Conservation (phyloP, 2,888 invertebrate species). For the Eilema depressum region DNA sequence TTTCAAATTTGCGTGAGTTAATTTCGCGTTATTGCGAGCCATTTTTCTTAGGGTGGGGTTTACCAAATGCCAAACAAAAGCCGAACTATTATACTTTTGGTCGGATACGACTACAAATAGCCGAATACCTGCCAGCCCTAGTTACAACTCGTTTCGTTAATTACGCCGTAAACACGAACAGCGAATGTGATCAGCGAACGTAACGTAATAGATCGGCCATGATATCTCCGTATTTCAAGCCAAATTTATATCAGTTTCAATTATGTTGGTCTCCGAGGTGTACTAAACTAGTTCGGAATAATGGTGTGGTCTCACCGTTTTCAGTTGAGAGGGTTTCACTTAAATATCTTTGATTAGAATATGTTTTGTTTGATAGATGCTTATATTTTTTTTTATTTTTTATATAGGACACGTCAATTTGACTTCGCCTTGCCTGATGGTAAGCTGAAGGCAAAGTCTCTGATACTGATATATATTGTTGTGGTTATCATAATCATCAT, state of each 20-base stretch:
- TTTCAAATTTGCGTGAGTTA: too few relatives aligned
- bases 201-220: slow-evolving; percentile 9
- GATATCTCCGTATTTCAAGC: not conserved
- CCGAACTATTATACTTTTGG: not conserved
- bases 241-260: not conserved
- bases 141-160: slow-evolving; percentile 32
- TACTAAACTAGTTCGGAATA: not conserved
- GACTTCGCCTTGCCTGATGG: too few relatives aligned
- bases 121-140: not conserved
- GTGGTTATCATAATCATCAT: too few relatives aligned
- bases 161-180: slow-evolving; percentile 31
- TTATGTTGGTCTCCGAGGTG: not conserved
- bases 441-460: too few relatives aligned
- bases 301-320: not conserved
- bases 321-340: not conserved
- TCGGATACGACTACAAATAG: not conserved
- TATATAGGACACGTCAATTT: too few relatives aligned
- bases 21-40: not conserved
- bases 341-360: not conserved
- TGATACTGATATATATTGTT: too few relatives aligned
- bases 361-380: not conserved
- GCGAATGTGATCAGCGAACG: slow-evolving; percentile 5
- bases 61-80: too few relatives aligned
- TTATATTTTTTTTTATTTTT: too few relatives aligned
- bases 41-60: not conserved